phyloP scores from a whole-genome alignment of 1,140 invertebrate genomes.

The Drosophila sp. region DNA sequence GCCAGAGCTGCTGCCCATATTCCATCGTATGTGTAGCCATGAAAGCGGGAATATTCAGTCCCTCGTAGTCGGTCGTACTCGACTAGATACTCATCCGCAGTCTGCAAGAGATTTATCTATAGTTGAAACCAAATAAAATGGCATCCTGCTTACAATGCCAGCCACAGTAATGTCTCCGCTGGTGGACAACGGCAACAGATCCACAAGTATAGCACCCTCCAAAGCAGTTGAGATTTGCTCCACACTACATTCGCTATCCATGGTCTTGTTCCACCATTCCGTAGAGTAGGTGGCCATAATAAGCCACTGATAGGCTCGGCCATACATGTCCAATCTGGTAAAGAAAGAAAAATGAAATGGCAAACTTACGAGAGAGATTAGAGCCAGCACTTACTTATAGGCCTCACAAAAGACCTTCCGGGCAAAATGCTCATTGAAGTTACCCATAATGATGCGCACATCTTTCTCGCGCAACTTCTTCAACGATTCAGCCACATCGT shows the following conservation, averaged over 20 bases:
- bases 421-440: constrained; percentile 98
- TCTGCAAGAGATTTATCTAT: constrained; percentile 85
- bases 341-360: background rate
- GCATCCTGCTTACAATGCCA: constrained; percentile 90
- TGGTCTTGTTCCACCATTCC: constrained; percentile 89
- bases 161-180: constrained; percentile 92
- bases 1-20: constrained; percentile 98
- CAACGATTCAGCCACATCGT: constrained; percentile 92
- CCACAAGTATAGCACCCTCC: constrained; percentile 94
- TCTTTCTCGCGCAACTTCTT: constrained; percentile 95
- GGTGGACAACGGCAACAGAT: constrained; percentile 85
- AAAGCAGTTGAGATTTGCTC: constrained; percentile 91
- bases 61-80: constrained; percentile 92
- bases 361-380: background rate
- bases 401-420: constrained; percentile 97
- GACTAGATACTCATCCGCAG: constrained; percentile 92
- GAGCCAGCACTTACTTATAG: constrained; percentile 85
- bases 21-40: constrained; percentile 98
- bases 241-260: constrained; percentile 87
- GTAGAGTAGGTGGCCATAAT: constrained; percentile 94
- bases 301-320: constrained; percentile 97
- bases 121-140: too few species aligned
- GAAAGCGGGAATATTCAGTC: constrained; percentile 94
- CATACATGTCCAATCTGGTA: constrained; percentile 91
- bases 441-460: constrained; percentile 97